Percentiles rank a stretch among this genome's conserved stretches.
These are phyloP conservation scores for Orchesellides sinensis DNA, from an alignment of 2,888 invertebrate genomes.

Conservation along the genomic window DNA sequence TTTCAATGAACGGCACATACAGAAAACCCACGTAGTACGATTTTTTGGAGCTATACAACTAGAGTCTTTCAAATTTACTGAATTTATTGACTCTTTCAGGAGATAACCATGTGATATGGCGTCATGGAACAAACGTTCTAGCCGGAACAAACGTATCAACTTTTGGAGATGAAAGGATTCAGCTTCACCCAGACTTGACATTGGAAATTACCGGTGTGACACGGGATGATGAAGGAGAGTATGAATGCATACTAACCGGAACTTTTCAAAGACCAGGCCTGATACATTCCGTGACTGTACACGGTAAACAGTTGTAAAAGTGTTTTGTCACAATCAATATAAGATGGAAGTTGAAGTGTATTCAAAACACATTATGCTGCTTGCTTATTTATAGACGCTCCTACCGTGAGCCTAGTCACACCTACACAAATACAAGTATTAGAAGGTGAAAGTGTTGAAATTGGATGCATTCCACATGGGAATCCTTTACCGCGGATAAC, in stretches of 20 bases:
- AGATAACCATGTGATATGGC: conserved; percentile 71
- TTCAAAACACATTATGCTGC: background rate
- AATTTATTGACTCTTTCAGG: too few relatives aligned
- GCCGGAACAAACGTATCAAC: conserved; percentile 72
- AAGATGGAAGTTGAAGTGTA: background rate
- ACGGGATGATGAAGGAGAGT: conserved; percentile 69
- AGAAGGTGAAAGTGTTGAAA: conserved; percentile 85
- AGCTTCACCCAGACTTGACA: conserved; percentile 69
- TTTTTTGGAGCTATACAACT: too few relatives aligned
- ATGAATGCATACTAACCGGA: conserved; percentile 70
- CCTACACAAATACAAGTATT: conserved; percentile 85
- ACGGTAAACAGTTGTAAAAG: conserved; percentile 57
- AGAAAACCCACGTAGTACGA: too few relatives aligned
- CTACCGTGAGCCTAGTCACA: conserved; percentile 83
- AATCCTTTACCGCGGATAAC: conserved; percentile 85
- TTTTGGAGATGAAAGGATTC: conserved; percentile 65
- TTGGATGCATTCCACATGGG: conserved; percentile 85
- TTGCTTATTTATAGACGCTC: conserved; percentile 81
- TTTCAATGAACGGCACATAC: too few relatives aligned
- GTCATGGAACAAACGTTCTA: conserved; percentile 68
- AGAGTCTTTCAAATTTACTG: too few relatives aligned
- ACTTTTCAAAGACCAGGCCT: conserved; percentile 64
- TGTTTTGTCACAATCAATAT: background rate
- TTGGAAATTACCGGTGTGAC: conserved; percentile 66
- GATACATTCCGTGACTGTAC: conserved; percentile 67